Base-by-base conservation (phyloP, 2,113 vertebrate genomes). In the Notarius lentiginosus region DNA sequence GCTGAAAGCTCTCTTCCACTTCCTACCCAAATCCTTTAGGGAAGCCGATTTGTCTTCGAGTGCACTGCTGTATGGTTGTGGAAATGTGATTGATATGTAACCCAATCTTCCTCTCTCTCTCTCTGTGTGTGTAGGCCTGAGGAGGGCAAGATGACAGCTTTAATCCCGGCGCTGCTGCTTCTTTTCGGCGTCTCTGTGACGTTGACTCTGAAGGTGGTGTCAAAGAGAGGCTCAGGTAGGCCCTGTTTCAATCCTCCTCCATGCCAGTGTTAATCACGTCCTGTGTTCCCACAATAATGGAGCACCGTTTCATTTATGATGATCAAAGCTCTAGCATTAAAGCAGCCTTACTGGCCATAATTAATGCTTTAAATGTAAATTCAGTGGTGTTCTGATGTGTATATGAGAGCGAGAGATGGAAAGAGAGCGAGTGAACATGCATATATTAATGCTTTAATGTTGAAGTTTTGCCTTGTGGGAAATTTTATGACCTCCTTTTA, bases 161-260 rank as follows among this genome's bases (percentile, higher is more conserved):
- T 87, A 81, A 87, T 85, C 82, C 87, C 85, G 55, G 82, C 86
- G 85, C 87, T 90, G 81, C 75, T 90, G 65, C 87, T 88, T 65
- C 82, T 90, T 63, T 68, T 63, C 34, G 70, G 82, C 34, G 61
- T 88, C 77, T 88, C 87, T 27, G 41, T 88, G 66, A 84, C 89
- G 66, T 81, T 88, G 56, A 87, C 85, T 82, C 87, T 88, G 83
- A 90, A 90, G 72, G 89, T 90, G 85, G 87, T 90, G 41, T 88
- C 89, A n/a, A 90, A 90, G 72, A 88, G 89, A 88, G 89, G 89
- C 79, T 90, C 89, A 90, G 89, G 89, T 90, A 88, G 73, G 85
- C 83, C 81, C 84, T 24, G 51, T 66, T 84, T 82, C 55, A 75
- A n/a, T 77, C 24, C 51, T 41, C 70, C 75, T 75, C 63, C 24